Evolutionary conservation across 2,797 vertebrate genomes (phyloP), one percentile per base, ranked within the genome.

Genomic region (Petrocephalus schoutedeni): DNA sequence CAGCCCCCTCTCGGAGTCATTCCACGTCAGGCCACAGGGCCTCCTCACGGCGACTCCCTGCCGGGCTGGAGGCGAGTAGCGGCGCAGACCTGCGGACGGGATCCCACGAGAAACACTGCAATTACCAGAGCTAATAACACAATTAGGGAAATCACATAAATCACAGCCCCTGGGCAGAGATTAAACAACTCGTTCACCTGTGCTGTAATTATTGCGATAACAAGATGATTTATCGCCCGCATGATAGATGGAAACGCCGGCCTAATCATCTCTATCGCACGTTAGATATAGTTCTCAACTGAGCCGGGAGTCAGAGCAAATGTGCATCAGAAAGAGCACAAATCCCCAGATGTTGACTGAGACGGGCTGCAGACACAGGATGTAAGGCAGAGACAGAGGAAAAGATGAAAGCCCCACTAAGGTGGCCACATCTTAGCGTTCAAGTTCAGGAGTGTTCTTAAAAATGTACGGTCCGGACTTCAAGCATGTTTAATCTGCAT

Each of bases 21-120:
- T 89, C 93, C 88, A 89, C 87, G 85, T 90, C 61, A 89, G 91
- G 87, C 87, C 90, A 91, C 87, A 89, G 85, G 89, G 91, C 88
- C 85, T 92, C 91, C 89, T 94, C 94, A 94, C 94, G 77, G 87
- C 92, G 87, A 89, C 86, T 91, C 84, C 87, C 89, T 56, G n/a
- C 59, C 2, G 45, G 53, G 28, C 12, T 41, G n/a, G 51, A 58
- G 49, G 21, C 28, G 36, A n/a, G n/a, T 32, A 54, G 21, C 19
- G 19, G 19, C 16, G 45, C 16, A 53, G 82, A 54, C 87, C 82
- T 85, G 28, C 49, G 10, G 85, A 56, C 9, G 45, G 16, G 45
- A 88, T 19, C 32, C n/a, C 14, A 57, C 61, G 49, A 85, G 53
- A 86, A 51, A 80, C 28, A 83, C 49, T 16, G 28, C 71, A 36